A percentile compares a stretch with the other conserved stretches of the same genome.
phyloP scores from a whole-genome alignment of 2,113 vertebrate genomes.

The Phrynosoma blainvillii region DNA sequence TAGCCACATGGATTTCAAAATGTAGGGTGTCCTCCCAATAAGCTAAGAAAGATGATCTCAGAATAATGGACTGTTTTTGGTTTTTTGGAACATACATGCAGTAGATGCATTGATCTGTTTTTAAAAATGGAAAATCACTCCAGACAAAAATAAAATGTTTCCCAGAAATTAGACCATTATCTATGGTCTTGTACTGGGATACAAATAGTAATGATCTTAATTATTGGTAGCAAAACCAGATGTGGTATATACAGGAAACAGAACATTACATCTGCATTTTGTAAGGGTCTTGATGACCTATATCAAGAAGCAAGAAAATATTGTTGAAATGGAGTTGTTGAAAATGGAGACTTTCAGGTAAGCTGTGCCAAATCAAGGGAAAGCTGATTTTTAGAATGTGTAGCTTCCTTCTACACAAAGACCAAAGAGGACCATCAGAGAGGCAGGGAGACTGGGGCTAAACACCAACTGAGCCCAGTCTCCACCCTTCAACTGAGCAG shows the following conservation, averaged over 20 bases:
- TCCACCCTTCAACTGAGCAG: too few relatives aligned
- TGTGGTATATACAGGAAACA: background rate
- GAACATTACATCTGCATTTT: constrained; percentile 16
- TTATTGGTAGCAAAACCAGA: background rate
- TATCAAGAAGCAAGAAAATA: constrained; percentile 8
- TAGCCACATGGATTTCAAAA: background rate
- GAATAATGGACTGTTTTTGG: background rate
- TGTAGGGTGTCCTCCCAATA: background rate
- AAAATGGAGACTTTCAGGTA: background rate
- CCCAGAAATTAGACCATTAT: background rate
- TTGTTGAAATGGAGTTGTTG: rapidly evolving
- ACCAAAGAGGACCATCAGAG: too few relatives aligned
- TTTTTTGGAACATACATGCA: background rate
- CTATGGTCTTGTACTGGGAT: background rate
- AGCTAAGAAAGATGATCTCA: background rate
- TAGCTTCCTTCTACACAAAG: background rate
- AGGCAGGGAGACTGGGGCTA: too few relatives aligned
- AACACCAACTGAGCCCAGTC: too few relatives aligned
- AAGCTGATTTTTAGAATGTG: background rate
- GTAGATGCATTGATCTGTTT: constrained; percentile 3
- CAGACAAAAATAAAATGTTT: constrained; percentile 6
- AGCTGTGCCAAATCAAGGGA: background rate
- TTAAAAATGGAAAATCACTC: constrained; percentile 34
- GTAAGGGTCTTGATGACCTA: constrained; percentile 23
- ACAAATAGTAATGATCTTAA: constrained; percentile 6